Base-by-base conservation (phyloP, 2,113 vertebrate genomes). In the Hyperoodon ampullatus region DNA sequence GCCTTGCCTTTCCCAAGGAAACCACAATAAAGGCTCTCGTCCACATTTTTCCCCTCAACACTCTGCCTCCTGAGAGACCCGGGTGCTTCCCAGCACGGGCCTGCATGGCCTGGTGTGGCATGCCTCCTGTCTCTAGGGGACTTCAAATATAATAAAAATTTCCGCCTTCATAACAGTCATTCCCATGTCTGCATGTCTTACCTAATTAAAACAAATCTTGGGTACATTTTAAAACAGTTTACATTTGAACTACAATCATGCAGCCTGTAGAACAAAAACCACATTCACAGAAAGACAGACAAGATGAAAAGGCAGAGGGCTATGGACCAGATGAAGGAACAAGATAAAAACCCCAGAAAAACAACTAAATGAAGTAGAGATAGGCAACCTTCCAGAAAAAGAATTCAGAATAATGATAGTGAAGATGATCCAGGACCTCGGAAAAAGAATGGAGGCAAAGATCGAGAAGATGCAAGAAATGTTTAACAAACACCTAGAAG, bases 41-140 rank as follows among this genome's bases (percentile, higher is more conserved):
- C 26, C 9, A 9, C 12, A 2, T 5, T 39, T 24, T 2, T 24
- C 39, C 28, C 75, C 19, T 0, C 0, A 6, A 6, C 26, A 8
- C 23, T 75, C 68, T 68, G 71, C 39, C 23, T 50, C 55, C 88
- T 13, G 12, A 21, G 24, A 1, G 39, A 23, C 47, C 39, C 33
- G 5, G 4, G 4, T 1, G 26, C 71, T 77, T 44, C 30, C 61
- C 74, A 18, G 1, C 0, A 30, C 2, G 8, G 53, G 30, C n/a
- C 55, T 1, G 6, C 12, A 1, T 6, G 35, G 26, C 5, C 16
- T 35, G 6, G 15, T 28, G 5, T 11, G 42, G 47, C 8, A 2
- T 30, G 58, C 35, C 55, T 50, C 18, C 39, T 21, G 14, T 44
- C 18, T 65, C 30, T 4, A 70, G 55, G 33, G 24, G 39, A 74